These are phyloP conservation scores for Myathropa florea DNA, from an alignment of 2,888 invertebrate genomes.

Conservation along the genomic window DNA sequence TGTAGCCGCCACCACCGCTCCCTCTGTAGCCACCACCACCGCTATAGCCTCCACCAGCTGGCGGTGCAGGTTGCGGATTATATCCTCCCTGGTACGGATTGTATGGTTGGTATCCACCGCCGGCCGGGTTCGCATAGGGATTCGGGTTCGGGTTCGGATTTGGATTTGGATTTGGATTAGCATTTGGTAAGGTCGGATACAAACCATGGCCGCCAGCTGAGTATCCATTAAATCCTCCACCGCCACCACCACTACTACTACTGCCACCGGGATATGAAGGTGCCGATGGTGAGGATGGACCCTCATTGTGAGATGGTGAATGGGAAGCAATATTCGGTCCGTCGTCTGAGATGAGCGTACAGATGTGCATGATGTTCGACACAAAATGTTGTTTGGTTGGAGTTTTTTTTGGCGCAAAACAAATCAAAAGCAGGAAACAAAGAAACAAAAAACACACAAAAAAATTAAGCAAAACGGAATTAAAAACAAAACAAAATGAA, in stretches of 20 bases:
- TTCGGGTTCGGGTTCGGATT: slow-evolving; percentile 41
- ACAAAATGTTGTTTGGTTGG: slow-evolving; percentile 41
- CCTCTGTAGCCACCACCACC: slow-evolving; percentile 62
- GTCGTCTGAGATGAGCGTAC: background rate
- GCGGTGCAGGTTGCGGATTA: slow-evolving; percentile 73
- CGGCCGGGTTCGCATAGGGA: slow-evolving; percentile 68
- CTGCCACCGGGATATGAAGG: slow-evolving; percentile 73
- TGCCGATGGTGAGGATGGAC: slow-evolving; percentile 73
- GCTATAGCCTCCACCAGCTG: slow-evolving; percentile 72
- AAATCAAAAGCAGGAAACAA: slow-evolving; percentile 54
- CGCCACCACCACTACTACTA: slow-evolving; percentile 72
- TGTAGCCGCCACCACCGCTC: slow-evolving; percentile 25
- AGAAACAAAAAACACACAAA: slow-evolving; percentile 60
- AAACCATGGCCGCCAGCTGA: slow-evolving; percentile 79
- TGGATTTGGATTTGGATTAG: slow-evolving; percentile 62
- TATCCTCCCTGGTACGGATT: slow-evolving; percentile 76
- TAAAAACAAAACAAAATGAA: slow-evolving; percentile 23
- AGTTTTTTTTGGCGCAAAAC: slow-evolving; percentile 63
- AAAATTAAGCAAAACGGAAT: slow-evolving; percentile 51
- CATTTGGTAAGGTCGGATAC: slow-evolving; percentile 77
- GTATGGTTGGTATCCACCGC: slow-evolving; percentile 75
- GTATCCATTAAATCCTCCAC: slow-evolving; percentile 78
- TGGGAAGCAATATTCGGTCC: slow-evolving; percentile 59
- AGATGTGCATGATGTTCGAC: slow-evolving; percentile 40
- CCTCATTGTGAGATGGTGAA: slow-evolving; percentile 74